Percentiles rank a stretch among this genome's conserved stretches.
Evolutionary conservation across 2,113 vertebrate genomes (phyloP).

Genomic region (Gobio gobio): DNA sequence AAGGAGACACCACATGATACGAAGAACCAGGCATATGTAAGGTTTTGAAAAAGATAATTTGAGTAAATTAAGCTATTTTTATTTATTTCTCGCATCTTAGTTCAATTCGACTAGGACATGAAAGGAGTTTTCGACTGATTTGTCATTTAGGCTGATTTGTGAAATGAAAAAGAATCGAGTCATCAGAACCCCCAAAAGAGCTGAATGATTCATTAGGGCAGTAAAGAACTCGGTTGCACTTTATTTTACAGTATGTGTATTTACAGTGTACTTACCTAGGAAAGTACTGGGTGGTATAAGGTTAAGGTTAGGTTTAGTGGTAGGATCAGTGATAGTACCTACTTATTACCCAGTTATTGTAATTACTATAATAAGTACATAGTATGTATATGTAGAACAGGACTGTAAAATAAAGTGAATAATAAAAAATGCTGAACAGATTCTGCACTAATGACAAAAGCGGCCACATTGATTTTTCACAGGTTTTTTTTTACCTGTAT

Average conservation of each 20-base stretch:
- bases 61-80: not conserved
- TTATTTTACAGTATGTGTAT: too few species aligned
- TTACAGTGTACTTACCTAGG: too few species aligned
- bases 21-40: constrained; percentile 1
- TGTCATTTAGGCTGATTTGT: not conserved
- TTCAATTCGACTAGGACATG: not conserved
- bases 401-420: too few species aligned
- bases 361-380: too few species aligned
- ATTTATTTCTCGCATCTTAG: too few species aligned
- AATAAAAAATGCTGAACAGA: not conserved
- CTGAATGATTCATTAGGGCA: not conserved
- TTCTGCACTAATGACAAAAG: not conserved
- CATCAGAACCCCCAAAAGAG: not conserved
- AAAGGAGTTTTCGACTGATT: not conserved
- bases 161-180: not conserved
- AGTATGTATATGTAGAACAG: too few species aligned
- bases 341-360: too few species aligned
- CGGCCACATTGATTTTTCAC: too few species aligned
- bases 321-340: too few species aligned
- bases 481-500: too few species aligned
- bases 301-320: too few species aligned
- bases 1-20: constrained; percentile 10
- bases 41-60: not conserved
- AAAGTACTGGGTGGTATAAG: too few species aligned
- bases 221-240: not conserved